Percentiles rank a stretch among this genome's conserved stretches.
Evolutionary conservation across 2,113 vertebrate genomes (phyloP).

Genomic region (Pelodiscus sinensis): DNA sequence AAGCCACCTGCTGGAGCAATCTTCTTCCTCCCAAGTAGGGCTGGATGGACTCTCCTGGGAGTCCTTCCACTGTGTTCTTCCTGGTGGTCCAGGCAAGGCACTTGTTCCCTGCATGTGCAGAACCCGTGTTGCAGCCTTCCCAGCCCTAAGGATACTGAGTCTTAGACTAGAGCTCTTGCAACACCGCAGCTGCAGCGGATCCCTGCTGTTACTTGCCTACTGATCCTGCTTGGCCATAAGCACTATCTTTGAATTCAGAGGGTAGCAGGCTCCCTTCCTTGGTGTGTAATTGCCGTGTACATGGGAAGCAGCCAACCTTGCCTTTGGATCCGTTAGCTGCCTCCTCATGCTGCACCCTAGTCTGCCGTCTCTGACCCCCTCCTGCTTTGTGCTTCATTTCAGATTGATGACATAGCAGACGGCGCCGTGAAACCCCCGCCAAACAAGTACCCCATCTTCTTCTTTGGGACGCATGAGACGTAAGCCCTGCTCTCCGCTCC

Average conservation of each 20-base stretch:
- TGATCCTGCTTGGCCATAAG: background rate
- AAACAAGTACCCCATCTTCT: constrained; percentile 98
- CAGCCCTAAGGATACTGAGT: background rate
- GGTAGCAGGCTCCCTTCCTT: background rate
- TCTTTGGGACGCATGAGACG: constrained; percentile 98
- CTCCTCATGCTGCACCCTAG: constrained; percentile 17
- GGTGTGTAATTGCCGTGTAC: constrained; percentile 8
- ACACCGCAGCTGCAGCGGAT: background rate
- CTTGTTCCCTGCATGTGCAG: background rate
- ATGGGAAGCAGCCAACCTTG: background rate
- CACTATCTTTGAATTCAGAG: background rate
- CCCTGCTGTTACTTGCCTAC: constrained; percentile 22
- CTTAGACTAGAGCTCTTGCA: background rate
- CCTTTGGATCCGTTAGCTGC: background rate
- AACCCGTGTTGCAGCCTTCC: background rate
- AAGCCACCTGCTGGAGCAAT: background rate
- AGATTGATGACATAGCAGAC: constrained; percentile 97
- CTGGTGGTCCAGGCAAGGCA: background rate
- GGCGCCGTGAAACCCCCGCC: constrained; percentile 97
- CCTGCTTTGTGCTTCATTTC: constrained; percentile 63
- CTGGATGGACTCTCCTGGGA: background rate
- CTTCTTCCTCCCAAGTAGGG: background rate
- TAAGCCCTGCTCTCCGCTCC: constrained; percentile 74
- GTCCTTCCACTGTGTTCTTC: background rate
- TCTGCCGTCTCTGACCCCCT: constrained; percentile 43